Percentiles rank a stretch among this genome's conserved stretches.
Conservation (phyloP, 1,140 invertebrate species). For the Eumaeus atala region DNA sequence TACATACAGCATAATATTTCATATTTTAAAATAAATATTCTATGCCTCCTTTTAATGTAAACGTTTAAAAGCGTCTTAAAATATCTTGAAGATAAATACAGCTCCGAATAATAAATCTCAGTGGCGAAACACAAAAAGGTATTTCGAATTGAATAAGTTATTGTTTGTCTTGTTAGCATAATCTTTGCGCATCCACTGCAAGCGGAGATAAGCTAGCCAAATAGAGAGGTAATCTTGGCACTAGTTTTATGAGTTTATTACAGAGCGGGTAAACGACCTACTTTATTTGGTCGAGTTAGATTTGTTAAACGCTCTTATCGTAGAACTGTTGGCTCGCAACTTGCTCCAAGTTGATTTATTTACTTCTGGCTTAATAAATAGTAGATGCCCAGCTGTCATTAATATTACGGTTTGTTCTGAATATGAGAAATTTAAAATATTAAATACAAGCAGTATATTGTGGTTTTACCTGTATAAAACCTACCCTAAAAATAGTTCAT, state of each 20-base stretch:
- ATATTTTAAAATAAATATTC: too few species aligned
- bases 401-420: not conserved
- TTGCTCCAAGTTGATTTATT: conserved; percentile 9
- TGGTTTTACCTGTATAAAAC: too few species aligned
- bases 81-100: too few species aligned
- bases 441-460: too few species aligned
- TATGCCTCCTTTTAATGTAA: too few species aligned
- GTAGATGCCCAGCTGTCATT: not conserved
- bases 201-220: conserved; percentile 53
- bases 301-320: conserved; percentile 21
- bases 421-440: not conserved
- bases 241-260: conserved; percentile 52
- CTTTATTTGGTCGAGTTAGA: conserved; percentile 43
- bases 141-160: not conserved
- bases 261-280: conserved; percentile 44
- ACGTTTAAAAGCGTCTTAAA: too few species aligned
- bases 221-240: conserved; percentile 55
- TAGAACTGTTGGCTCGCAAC: conserved; percentile 16
- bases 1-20: too few species aligned
- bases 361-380: conserved; percentile 4
- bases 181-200: conserved; percentile 37
- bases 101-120: not conserved
- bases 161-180: conserved; percentile 20
- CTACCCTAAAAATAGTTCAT: too few species aligned
- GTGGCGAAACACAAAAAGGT: not conserved